Evolutionary conservation across 2,797 vertebrate genomes (phyloP), one percentile per base, ranked within the genome.

Genomic region (Bufotes viridis): DNA sequence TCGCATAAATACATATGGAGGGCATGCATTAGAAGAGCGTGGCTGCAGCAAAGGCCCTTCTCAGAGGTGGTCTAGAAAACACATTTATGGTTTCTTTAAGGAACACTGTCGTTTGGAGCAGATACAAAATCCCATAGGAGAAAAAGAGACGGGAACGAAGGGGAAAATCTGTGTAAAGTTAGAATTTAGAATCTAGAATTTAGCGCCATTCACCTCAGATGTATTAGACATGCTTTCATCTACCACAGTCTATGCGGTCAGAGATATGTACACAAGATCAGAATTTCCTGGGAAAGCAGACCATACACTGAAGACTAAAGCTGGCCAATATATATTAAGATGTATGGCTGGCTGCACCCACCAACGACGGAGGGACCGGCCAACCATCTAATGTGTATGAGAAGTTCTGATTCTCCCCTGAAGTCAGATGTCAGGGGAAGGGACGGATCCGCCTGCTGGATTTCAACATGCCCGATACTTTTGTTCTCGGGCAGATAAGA

Each of bases 1-100:
- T 93, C 92, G 91, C 92, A 92, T 91, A 93, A 93, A 93, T 92
- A 93, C 94, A 94, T 93, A 93, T 93, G 93, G 90, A 93, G 92
- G 91, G 91, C 94, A 94, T 94, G 94, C 94, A 94, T 92, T 93
- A 92, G 92, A 63, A 78, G 72, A 75, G n/a, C 63, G 13, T 55
- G 84, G 42, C 24, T 13, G 60, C 17, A 74, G 75, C 14, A 5
- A 24, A 55, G 53, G 24, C 67, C 24, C 67, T 29, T 26, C 67
- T 29, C 3, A 15, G 69, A 13, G 69, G 15, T 12, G 26, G 60
- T 76, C 55, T 13, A 75, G 26, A 76, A 51, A 86, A 49, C 49
- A 57, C 53, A 60, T 90, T 91, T 91, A 87, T 70, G 87, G 78
- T 80, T 69, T 49, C 51, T 60, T 72, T 13, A 60, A 49, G 24